phyloP scores from a whole-genome alignment of 1,140 invertebrate genomes.

The Zophobas atratus region DNA sequence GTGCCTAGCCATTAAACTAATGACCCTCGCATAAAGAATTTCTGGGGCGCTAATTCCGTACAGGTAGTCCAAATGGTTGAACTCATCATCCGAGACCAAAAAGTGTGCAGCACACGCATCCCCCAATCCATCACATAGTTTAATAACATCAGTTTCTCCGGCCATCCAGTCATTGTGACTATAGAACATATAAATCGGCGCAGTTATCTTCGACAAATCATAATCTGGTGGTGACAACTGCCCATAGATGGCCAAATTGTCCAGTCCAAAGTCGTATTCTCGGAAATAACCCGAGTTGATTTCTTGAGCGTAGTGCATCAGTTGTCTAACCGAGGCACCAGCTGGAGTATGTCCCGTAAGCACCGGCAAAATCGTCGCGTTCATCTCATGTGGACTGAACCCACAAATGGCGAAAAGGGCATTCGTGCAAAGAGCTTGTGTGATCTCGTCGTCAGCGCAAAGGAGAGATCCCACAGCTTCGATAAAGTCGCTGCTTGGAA shows the following conservation, averaged over 20 bases:
- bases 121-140: not conserved
- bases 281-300: slow-evolving; percentile 66
- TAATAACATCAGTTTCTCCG: slow-evolving; percentile 45
- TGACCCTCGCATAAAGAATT: slow-evolving; percentile 71
- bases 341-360: slow-evolving; percentile 83
- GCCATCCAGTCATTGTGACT: slow-evolving; percentile 72
- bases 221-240: slow-evolving; percentile 70
- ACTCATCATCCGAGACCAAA: slow-evolving; percentile 69
- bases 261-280: slow-evolving; percentile 71
- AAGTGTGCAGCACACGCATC: slow-evolving; percentile 61
- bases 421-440: slow-evolving; percentile 72
- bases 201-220: slow-evolving; percentile 70
- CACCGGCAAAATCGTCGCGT: slow-evolving; percentile 74
- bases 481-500: slow-evolving; percentile 67
- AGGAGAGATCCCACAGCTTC: slow-evolving; percentile 69
- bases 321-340: slow-evolving; percentile 82
- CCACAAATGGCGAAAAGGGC: slow-evolving; percentile 74
- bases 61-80: slow-evolving; percentile 76
- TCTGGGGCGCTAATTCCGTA: slow-evolving; percentile 72
- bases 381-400: slow-evolving; percentile 71
- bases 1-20: slow-evolving; percentile 61
- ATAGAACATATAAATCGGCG: slow-evolving; percentile 72
- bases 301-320: slow-evolving; percentile 74
- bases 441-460: slow-evolving; percentile 70
- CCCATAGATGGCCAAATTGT: slow-evolving; percentile 50